Base-by-base conservation (phyloP, 2,797 vertebrate species). In the Myotis pilosus region DNA sequence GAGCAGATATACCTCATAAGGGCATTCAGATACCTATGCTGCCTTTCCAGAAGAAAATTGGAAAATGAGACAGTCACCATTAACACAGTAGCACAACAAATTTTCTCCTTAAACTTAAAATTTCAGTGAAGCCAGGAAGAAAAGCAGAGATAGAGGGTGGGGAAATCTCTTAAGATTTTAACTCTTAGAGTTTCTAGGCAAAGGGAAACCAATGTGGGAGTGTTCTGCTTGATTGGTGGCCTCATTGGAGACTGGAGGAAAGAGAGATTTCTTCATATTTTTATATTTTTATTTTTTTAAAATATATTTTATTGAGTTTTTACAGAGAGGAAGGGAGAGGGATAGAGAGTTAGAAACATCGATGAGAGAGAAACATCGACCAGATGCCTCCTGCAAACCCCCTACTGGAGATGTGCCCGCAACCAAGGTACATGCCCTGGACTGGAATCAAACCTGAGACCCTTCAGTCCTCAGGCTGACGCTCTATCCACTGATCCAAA, bases 31-130 rank as follows among this genome's bases (percentile, higher is more conserved):
- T 15, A 47, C 5, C 4, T 3, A 5, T 20, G 1, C 8, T 64
- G 2, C 93, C 55, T 71, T 89, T 81, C 25, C n/a, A 91, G 75
- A 89, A 38, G n/a, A 76, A 93, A 88, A 82, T 74, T 78, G 62
- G 22, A 66, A 92, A 91, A 47, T 6, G 69, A 83, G 83, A 88
- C 12, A 53, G 25, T 62, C 28, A 72, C 36, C 6, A 47, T 41
- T 44, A 82, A 75, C 51, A 87, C 2, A 83, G 17, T 44, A 69
- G 6, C 12, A 6, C 13, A 72, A 62, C 8, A 68, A 71, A 33
- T 36, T 78, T 85, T 75, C 44, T 20, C 19, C n/a, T 86, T 90
- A 38, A 80, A 75, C 80, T 64, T 20, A 78, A 88, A 66, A 62
- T 36, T 64, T 71, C 8, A 10, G 13, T 38, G 23, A 94, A 84